These are phyloP conservation scores for Hipposideros larvatus DNA, from an alignment of 2,797 vertebrate species.

Conservation along the genomic window DNA sequence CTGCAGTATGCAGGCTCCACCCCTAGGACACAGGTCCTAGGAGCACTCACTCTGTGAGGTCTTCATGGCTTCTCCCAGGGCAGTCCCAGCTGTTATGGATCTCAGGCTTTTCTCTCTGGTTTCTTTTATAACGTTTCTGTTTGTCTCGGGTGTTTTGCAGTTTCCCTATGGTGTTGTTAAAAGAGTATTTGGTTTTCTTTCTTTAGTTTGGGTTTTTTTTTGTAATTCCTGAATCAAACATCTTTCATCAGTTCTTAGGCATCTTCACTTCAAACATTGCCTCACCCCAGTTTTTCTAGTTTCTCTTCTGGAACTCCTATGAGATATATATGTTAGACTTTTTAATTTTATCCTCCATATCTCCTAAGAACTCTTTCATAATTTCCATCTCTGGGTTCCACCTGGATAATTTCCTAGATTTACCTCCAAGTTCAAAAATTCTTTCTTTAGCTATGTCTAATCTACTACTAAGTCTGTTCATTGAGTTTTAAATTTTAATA, in stretches of 20 bases:
- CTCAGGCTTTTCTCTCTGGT: background rate
- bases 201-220: background rate
- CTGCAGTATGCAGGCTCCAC: too few species aligned
- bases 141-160: background rate
- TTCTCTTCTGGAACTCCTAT: background rate
- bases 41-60: fast-evolving
- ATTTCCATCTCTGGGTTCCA: background rate
- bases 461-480: background rate
- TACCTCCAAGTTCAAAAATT: constrained; percentile 44
- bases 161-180: background rate
- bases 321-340: background rate
- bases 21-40: background rate
- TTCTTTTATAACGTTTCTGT: background rate
- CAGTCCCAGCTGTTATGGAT: background rate
- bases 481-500: constrained; percentile 35
- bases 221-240: constrained; percentile 8
- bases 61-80: background rate
- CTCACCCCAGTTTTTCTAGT: background rate
- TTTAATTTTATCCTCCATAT: background rate
- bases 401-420: background rate
- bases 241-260: background rate
- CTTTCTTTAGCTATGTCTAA: constrained; percentile 28
- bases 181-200: constrained; percentile 7
- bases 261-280: background rate
- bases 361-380: background rate